Evolutionary conservation across 2,113 vertebrate species (phyloP).

Genomic region (Phyllostomus hastatus): DNA sequence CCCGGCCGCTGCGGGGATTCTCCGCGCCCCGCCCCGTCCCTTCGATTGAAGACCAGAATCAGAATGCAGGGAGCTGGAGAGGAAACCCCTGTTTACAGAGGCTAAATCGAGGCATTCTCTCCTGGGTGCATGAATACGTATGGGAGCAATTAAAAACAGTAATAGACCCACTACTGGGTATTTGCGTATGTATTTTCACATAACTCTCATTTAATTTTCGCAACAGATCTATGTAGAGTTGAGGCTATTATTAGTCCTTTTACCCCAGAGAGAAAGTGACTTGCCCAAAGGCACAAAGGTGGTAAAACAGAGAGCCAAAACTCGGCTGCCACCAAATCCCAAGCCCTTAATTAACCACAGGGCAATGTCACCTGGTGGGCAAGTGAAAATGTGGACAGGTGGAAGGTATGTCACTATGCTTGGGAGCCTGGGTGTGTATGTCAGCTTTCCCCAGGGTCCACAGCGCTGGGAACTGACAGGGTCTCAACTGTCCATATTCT

Average conservation of each 20-base stretch:
- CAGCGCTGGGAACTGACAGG: background rate
- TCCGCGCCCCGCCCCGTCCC: background rate
- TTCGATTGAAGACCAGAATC: background rate
- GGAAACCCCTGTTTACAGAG: background rate
- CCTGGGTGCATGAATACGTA: background rate
- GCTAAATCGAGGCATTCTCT: background rate
- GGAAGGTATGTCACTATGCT: background rate
- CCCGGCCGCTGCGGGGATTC: background rate
- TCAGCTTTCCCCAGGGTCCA: background rate
- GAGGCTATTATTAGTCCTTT: background rate
- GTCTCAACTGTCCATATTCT: background rate
- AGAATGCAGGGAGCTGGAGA: background rate
- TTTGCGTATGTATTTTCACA: slow-evolving; percentile 20
- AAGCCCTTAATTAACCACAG: background rate
- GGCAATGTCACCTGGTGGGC: background rate
- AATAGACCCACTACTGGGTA: background rate
- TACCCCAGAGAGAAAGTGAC: background rate
- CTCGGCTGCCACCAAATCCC: background rate
- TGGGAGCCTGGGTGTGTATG: background rate
- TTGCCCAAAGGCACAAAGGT: background rate
- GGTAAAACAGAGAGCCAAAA: background rate
- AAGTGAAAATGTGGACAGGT: background rate
- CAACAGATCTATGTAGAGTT: background rate
- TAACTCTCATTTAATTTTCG: slow-evolving; percentile 11
- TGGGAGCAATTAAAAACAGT: slow-evolving; percentile 42